These are phyloP conservation scores for Acanthaster planci DNA, from an alignment of 35 echinoderm and acorn worm species.

Conservation along the genomic window DNA sequence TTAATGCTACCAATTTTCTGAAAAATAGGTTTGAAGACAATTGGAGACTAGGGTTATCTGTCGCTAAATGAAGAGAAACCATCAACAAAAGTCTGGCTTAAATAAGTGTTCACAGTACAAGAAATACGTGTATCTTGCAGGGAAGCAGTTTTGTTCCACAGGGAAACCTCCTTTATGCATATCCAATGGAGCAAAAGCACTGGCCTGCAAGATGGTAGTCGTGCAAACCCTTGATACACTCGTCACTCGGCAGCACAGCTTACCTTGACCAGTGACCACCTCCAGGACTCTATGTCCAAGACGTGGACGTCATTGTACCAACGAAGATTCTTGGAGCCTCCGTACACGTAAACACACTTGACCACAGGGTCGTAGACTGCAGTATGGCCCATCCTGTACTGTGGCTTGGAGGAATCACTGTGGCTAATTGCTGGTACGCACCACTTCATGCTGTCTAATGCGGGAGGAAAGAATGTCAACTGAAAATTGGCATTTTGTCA, in stretches of 20 bases:
- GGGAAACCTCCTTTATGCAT: too few species aligned
- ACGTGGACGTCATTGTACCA: slow-evolving; percentile 95
- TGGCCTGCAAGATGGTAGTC: too few species aligned
- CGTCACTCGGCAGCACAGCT: background rate
- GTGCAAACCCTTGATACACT: too few species aligned
- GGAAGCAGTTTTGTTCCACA: too few species aligned
- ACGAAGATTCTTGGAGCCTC: slow-evolving; percentile 88
- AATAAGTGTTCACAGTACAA: too few species aligned
- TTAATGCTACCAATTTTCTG: too few species aligned
- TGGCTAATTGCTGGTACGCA: slow-evolving; percentile 34
- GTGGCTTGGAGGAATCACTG: slow-evolving; percentile 50
- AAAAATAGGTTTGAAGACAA: too few species aligned
- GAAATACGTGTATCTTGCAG: too few species aligned
- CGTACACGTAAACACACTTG: slow-evolving; percentile 80
- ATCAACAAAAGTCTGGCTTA: too few species aligned
- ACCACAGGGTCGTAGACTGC: slow-evolving; percentile 68
- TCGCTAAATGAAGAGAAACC: too few species aligned
- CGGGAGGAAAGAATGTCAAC: background rate
- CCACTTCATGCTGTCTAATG: slow-evolving; percentile 45
- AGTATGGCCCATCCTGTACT: slow-evolving; percentile 86
- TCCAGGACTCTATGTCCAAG: slow-evolving; percentile 72
- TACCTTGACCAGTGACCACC: slow-evolving; percentile 86
- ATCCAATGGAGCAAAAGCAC: too few species aligned
- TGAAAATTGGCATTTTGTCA: background rate
- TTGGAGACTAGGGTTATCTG: too few species aligned